Base-by-base conservation (phyloP, 92 coral and sea anemone species). In the Phenganax stokvisi region DNA sequence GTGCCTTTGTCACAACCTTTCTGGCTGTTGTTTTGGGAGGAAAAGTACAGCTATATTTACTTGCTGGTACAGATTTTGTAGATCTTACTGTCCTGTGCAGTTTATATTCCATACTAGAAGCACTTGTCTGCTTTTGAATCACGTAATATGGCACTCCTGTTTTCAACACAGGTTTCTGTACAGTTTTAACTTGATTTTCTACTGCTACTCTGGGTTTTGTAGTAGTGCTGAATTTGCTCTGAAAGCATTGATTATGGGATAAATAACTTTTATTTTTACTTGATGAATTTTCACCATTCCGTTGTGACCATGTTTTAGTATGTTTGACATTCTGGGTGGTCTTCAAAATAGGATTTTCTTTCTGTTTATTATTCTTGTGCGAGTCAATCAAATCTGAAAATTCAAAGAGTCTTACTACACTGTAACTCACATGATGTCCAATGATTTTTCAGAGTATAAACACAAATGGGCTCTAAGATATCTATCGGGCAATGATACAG, bases 321-420 rank as follows among this genome's bases (percentile, higher is more conserved):
- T 25, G 9, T 65, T 30, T 63, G 9, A 60, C 17, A 52, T 63
- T 79, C 54, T 16, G 59, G 30, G 51, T 63, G 51, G 20, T 60
- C 37, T 77, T 77, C 28, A 31, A 15, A 51, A 51, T 52, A 63
- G 74, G 47, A 7, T 63, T 79, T 16, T 30, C 30, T 6, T 65
- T 79, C 74, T 61, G 81, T 57, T 76, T 30, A 0, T 10, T 74
- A 64, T 16, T 79, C 68, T 79, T 79, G 69, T 64, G 83, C 0
- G 83, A 79, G 63, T 63, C 28, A 62, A 79, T 79, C 71, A 79
- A 79, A 65, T 65, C 83, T 79, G 63, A 65, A 79, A 79, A 79
- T 30, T 0, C 73, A 68, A 68, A 68, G 6, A 61, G 28, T 37
- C 5, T 1, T 37, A 37, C 47, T 37, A 37, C 2, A 37, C 47